phyloP scores from a whole-genome alignment of 2,797 vertebrate genomes.

The Gobio occitaniae region DNA sequence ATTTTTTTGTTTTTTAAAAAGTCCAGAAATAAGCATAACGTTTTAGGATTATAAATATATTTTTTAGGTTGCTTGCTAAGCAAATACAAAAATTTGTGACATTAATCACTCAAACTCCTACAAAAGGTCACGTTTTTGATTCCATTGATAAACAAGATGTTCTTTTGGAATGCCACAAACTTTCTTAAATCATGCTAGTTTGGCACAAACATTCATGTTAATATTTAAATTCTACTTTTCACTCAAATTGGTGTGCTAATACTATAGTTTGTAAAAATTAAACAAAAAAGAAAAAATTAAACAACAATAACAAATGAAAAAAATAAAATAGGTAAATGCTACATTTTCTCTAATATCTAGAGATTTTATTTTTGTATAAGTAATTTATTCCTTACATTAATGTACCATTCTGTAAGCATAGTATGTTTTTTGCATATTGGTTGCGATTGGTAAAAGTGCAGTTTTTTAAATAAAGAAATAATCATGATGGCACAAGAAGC shows the following conservation, averaged over 20 bases:
- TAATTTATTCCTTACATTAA: too few relatives aligned
- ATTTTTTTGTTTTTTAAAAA: neutral
- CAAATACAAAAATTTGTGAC: neutral
- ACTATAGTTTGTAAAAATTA: neutral
- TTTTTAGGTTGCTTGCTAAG: neutral
- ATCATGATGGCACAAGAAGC: neutral
- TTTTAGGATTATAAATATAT: neutral
- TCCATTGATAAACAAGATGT: neutral
- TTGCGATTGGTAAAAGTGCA: too few relatives aligned
- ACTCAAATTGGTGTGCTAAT: neutral
- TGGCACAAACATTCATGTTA: neutral
- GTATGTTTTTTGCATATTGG: too few relatives aligned
- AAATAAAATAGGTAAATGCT: too few relatives aligned
- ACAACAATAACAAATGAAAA: too few relatives aligned
- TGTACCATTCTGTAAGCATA: too few relatives aligned
- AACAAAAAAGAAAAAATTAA: too few relatives aligned
- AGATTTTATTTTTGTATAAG: too few relatives aligned
- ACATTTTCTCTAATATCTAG: too few relatives aligned
- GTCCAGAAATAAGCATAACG: neutral
- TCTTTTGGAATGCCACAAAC: too few relatives aligned
- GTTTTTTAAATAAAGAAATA: neutral
- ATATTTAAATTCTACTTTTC: neutral
- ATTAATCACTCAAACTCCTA: neutral
- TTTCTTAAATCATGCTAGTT: neutral
- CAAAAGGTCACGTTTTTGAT: neutral